These are phyloP conservation scores for Carposina sasakii DNA, from an alignment of 1,140 invertebrate species.

Conservation along the genomic window DNA sequence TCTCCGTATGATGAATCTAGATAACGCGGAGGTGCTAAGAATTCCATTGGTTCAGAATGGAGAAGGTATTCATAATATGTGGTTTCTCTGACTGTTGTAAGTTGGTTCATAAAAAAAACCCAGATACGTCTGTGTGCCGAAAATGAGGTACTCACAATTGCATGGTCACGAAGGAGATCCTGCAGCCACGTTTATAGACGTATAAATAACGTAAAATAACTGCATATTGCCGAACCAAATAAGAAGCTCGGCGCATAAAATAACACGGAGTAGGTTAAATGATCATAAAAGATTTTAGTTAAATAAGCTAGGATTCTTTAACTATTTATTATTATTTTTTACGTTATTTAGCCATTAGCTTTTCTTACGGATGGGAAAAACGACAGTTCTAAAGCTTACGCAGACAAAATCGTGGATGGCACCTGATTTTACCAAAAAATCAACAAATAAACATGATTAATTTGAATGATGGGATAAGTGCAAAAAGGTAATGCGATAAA, in stretches of 20 bases:
- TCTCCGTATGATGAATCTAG: conserved; percentile 21
- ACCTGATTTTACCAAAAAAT: not conserved
- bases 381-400: not conserved
- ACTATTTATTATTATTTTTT: too few species aligned
- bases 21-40: conserved; percentile 6
- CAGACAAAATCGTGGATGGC: not conserved
- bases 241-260: too few species aligned
- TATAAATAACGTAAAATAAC: too few species aligned
- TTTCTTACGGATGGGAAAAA: too few species aligned
- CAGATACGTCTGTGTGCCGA: not conserved
- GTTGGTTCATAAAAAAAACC: not conserved
- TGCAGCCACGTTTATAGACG: too few species aligned
- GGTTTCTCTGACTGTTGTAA: not conserved
- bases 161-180: too few species aligned
- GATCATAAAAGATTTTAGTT: too few species aligned
- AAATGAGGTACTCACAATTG: not conserved
- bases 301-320: too few species aligned
- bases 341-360: too few species aligned
- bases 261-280: too few species aligned
- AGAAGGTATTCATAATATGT: not conserved
- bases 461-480: not conserved
- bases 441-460: not conserved
- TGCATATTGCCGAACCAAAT: too few species aligned
- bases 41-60: not conserved
- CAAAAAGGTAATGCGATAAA: not conserved